Percentiles rank a stretch among this genome's conserved stretches.
Conservation (phyloP, 2,113 vertebrate species). For the Leucoraja erinaceus region DNA sequence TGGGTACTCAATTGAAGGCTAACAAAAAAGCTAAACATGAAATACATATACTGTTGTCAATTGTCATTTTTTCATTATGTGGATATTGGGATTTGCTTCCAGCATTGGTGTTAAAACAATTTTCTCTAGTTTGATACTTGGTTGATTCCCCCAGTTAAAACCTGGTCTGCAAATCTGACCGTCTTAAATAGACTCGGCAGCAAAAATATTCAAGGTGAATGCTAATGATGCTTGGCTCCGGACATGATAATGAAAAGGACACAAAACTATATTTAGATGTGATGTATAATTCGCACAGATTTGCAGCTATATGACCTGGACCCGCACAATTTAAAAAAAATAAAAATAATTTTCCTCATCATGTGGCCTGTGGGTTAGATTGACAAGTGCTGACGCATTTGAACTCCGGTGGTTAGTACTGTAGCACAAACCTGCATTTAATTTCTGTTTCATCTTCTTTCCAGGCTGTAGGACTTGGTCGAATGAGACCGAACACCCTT, state of each 20-base stretch:
- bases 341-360: too few species aligned
- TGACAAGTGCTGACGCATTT: not conserved
- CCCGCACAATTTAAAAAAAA: too few species aligned
- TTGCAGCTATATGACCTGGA: not conserved
- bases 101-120: not conserved
- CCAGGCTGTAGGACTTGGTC: slow-evolving; percentile 86
- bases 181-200: not conserved
- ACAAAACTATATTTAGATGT: not conserved
- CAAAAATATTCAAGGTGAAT: not conserved
- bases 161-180: not conserved
- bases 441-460: slow-evolving; percentile 38
- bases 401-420: not conserved
- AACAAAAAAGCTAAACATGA: not conserved
- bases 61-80: not conserved
- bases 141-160: not conserved
- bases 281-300: not conserved
- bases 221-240: not conserved
- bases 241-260: not conserved
- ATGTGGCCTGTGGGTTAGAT: not conserved
- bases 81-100: not conserved
- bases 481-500: slow-evolving; percentile 88
- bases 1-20: not conserved
- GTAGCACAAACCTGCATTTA: not conserved
- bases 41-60: not conserved
- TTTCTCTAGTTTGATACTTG: not conserved